Base-by-base conservation (phyloP, 2,113 vertebrate species). In the Corydoras maculifer region DNA sequence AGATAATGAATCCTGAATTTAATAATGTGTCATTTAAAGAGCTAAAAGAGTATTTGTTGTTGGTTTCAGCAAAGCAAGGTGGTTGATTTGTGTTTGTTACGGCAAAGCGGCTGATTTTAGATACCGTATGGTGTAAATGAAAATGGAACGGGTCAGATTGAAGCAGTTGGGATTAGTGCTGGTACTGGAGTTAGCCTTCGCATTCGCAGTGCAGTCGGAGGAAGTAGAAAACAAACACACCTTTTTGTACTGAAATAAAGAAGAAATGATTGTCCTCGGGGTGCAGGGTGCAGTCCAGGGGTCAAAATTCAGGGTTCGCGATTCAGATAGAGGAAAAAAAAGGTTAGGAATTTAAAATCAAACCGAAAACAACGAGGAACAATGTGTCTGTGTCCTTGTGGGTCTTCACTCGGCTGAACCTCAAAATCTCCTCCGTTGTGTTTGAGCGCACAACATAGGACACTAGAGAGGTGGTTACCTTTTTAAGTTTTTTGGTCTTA, bases 231-330 rank as follows among this genome's bases (percentile, higher is more conserved):
- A 79, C 35, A 5, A 76, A 82, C 71, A 81, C 75, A 84, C 81
- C 82, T 84, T 51, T 1, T 79, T 69, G 64, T 65, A 84, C 69
- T 84, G 75, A 54, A 18, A 3, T 79, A 82, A 79, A 54, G 60
- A 57, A 68, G 64, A 62, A 49, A 77, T 14, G 68, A 53, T 51
- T 53, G 32, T 81, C 77, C 79, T 51, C 74, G 58, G 32, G 72
- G 65, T 71, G 59, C 51, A 29, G 70, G 73, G 70, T 69, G 64
- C 32, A 49, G 51, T 76, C 77, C 76, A 57, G 62, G 78, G 80
- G 73, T 82, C 81, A 81, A 43, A 76, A 58, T 69, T 74, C 71
- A 59, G 77, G 76, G 73, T 75, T 78, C 73, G 73, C 51, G 65
- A 54, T 72, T 72, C 58, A 81, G 75, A 69, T 62, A 48, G 31